These are phyloP conservation scores for Coelopa pilipes DNA, from an alignment of 2,888 invertebrate species.

Conservation along the genomic window DNA sequence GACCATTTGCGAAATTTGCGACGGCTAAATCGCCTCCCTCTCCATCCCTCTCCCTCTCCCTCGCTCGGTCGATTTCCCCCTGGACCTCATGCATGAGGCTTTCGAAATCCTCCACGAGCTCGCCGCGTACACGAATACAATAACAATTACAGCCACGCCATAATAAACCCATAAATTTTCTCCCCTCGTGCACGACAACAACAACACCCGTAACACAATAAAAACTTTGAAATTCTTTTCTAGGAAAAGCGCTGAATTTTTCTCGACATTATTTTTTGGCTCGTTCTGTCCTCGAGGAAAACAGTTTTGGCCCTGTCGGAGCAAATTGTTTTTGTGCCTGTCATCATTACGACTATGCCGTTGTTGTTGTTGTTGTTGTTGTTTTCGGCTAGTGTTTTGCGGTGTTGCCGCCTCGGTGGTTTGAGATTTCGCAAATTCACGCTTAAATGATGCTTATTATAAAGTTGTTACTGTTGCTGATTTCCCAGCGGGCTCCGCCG, in stretches of 20 bases:
- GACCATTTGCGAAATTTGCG: too few species aligned
- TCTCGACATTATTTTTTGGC: conserved; percentile 1
- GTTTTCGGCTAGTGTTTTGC: too few species aligned
- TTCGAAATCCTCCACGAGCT: neutral
- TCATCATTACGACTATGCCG: too few species aligned
- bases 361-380: too few species aligned
- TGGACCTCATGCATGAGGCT: too few species aligned
- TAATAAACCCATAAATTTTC: conserved; percentile 15
- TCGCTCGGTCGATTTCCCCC: too few species aligned
- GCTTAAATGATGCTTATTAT: conserved; percentile 4
- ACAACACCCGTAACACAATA: neutral
- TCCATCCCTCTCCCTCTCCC: too few species aligned
- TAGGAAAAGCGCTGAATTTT: neutral
- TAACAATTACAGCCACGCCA: conserved; percentile 1
- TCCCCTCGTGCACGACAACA: conserved; percentile 7
- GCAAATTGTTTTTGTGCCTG: neutral
- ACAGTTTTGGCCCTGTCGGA: neutral
- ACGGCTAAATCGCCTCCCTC: too few species aligned
- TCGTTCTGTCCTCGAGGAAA: neutral
- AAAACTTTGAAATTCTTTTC: neutral
- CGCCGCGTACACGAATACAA: too few species aligned
- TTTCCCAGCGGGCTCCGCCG: neutral
- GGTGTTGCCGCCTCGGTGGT: too few species aligned
- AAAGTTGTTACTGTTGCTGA: conserved; percentile 1
- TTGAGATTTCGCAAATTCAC: neutral